Evolutionary conservation across 2,113 vertebrate genomes (phyloP).

Genomic region (Mesembrinibis cayennensis): DNA sequence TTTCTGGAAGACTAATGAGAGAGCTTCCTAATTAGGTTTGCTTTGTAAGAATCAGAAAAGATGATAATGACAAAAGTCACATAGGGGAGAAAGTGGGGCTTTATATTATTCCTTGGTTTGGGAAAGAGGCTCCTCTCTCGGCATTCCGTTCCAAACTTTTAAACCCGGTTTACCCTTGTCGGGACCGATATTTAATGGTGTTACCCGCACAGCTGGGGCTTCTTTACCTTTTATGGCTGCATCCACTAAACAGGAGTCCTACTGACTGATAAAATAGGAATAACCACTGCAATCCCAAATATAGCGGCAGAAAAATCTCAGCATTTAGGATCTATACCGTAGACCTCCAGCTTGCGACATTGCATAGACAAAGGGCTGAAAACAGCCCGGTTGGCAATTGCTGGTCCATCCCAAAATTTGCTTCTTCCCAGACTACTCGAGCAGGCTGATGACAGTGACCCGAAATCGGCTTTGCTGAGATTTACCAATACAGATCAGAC

Average conservation of each 20-base stretch:
- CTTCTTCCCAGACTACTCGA: not conserved
- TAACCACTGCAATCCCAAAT: slow-evolving; percentile 20
- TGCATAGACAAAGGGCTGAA: not conserved
- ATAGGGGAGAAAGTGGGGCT: slow-evolving; percentile 75
- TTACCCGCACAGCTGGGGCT: not conserved
- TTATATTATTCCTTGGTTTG: slow-evolving; percentile 62
- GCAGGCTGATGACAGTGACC: not conserved
- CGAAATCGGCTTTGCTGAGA: not conserved
- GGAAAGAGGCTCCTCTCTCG: slow-evolving; percentile 29
- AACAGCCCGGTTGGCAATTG: not conserved
- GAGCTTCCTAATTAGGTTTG: slow-evolving; percentile 97
- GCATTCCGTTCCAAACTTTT: slow-evolving; percentile 29
- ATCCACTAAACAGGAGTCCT: slow-evolving; percentile 17
- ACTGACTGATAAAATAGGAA: slow-evolving; percentile 3
- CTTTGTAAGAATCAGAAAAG: slow-evolving; percentile 91
- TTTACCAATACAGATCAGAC: not conserved
- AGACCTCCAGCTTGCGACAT: not conserved
- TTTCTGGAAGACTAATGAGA: slow-evolving; percentile 99
- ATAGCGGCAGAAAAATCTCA: not conserved
- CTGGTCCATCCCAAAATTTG: not conserved
- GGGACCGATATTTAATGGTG: not conserved
- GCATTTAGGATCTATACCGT: not conserved
- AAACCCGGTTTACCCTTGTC: slow-evolving; percentile 16
- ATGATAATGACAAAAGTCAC: slow-evolving; percentile 82
- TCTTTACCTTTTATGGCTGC: slow-evolving; percentile 48